Evolutionary conservation across 2,113 vertebrate species (phyloP), one percentile per base, ranked within the genome.

Genomic region (Epinephelus lanceolatus): DNA sequence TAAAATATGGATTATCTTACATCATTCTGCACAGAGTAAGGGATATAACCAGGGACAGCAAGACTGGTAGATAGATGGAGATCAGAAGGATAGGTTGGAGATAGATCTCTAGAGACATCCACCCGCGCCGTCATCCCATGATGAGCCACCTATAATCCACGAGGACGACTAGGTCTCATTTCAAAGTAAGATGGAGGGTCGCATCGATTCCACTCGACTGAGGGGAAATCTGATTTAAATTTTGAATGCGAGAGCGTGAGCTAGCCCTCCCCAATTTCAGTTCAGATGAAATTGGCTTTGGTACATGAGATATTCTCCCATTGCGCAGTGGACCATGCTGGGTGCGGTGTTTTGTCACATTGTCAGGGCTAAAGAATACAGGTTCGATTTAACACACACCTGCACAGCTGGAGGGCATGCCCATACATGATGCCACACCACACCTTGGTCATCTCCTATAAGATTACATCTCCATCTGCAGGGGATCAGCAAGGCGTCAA

Each of bases 221-320:
- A 97, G 95, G 95, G 95, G 92, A 95, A 96, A 97, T 97, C 96
- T 97, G 96, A 96, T 98, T 96, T 96, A 96, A 96, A 96, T 97
- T 97, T 96, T 91, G 85, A 93, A 94, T 86, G 89, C 70, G 68
- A 70, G 81, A 88, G 71, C 42, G 23, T 67, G 75, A 85, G 77
- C 95, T 92, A 92, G 90, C 93, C 93, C 91, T 92, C 94, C 94
- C 92, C 95, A 96, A 96, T 97, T 83, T 97, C 96, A 96, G 96
- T 92, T 96, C 94, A 96, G 95, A 96, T 96, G 97, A 97, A 98
- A 97, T 98, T 97, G 97, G 96, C 96, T 97, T 96, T 92, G 95
- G 96, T 94, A 94, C 95, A 96, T 97, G 96, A 96, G 94, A 97
- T 97, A 97, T 97, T 96, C 96, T 95, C 30, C 52, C 14, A 93